phyloP scores from a whole-genome alignment of 2,888 invertebrate genomes.

The Branchipolynoe longqiensis region DNA sequence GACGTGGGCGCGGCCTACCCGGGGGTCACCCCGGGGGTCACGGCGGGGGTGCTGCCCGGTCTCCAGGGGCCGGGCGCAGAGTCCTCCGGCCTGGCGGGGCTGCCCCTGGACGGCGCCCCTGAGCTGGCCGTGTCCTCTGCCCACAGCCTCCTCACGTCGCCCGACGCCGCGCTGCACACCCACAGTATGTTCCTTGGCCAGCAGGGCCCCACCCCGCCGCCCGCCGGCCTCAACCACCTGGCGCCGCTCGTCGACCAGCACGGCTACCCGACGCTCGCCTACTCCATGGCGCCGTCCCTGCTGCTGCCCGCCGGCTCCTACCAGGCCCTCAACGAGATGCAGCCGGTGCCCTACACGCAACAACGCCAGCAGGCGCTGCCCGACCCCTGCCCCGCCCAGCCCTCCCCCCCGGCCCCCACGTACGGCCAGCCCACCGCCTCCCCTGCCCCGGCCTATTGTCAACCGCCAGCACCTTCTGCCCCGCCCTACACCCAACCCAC shows the following conservation, averaged over 20 bases:
- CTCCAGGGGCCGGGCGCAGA: too few species aligned
- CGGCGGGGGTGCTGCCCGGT: neutral
- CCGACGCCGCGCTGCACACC: conserved; percentile 27
- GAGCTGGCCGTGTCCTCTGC: neutral
- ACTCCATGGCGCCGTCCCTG: neutral
- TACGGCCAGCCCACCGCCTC: neutral
- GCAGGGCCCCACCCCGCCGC: neutral
- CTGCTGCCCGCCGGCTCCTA: neutral
- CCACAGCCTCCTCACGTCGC: neutral
- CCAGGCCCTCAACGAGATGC: neutral
- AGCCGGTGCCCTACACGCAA: neutral
- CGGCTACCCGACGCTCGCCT: neutral
- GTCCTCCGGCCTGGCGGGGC: neutral
- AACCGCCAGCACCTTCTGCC: neutral
- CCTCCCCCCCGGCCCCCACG: neutral
- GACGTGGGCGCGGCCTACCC: neutral
- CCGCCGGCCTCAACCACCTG: neutral
- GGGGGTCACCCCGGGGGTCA: neutral
- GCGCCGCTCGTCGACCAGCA: neutral
- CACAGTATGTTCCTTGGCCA: conserved; percentile 41
- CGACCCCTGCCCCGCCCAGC: neutral
- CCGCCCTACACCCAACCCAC: neutral
- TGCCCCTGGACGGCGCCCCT: neutral
- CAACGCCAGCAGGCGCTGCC: neutral
- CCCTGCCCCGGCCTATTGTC: neutral